These are phyloP conservation scores for Styela plicata DNA, from an alignment of 23 tunicate genomes.

Conservation along the genomic window DNA sequence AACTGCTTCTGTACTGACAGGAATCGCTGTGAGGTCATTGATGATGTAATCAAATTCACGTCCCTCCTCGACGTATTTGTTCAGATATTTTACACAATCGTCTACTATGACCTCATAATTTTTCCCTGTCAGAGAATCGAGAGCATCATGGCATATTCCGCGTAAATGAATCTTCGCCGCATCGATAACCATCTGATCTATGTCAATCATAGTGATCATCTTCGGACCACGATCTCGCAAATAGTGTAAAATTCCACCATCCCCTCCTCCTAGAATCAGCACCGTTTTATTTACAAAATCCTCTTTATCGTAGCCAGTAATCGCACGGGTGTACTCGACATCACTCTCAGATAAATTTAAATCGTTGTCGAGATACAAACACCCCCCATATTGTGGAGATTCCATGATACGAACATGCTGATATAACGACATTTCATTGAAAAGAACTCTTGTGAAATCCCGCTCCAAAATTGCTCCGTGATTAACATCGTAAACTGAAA, in stretches of 20 bases:
- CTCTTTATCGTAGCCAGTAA: constrained; percentile 71
- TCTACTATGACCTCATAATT: constrained; percentile 72
- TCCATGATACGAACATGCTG: constrained; percentile 73
- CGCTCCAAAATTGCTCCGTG: no score
- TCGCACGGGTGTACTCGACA: constrained; percentile 79
- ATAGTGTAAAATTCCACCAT: constrained; percentile 91
- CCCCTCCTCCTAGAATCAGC: constrained; percentile 96
- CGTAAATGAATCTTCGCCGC: constrained; percentile 77
- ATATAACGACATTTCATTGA: constrained; percentile 57
- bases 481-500: constrained; percentile 34
- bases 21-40: constrained; percentile 91
- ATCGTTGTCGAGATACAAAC: constrained; percentile 70
- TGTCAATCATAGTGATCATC: constrained; percentile 91
- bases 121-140: constrained; percentile 51
- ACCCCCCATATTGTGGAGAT: constrained; percentile 71
- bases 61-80: constrained; percentile 41
- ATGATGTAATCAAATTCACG: constrained; percentile 74
- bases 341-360: constrained; percentile 91
- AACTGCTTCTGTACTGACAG: constrained; percentile 53
- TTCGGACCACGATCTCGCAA: constrained; percentile 40
- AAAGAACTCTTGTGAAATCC: constrained; percentile 68
- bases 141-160: constrained; percentile 76
- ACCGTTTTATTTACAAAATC: constrained; percentile 73
- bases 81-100: constrained; percentile 66
- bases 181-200: constrained; percentile 76